Conservation (phyloP, 2,797 vertebrate genomes). For the Lithobates sylvaticus region DNA sequence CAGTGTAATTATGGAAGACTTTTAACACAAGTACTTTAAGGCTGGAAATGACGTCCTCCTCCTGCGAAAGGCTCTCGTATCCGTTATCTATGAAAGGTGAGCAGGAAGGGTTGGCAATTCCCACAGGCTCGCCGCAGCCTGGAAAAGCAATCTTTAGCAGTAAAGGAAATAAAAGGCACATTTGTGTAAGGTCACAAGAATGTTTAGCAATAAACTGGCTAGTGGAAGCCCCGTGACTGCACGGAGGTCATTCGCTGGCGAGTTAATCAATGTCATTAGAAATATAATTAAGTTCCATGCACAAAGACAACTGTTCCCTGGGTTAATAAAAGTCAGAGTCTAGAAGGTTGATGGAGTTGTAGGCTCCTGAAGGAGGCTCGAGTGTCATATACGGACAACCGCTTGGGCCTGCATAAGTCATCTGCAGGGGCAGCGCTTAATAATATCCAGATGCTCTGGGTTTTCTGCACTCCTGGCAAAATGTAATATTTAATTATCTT, state of each 20-base stretch:
- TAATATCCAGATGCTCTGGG: conserved; percentile 33
- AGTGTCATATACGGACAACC: not conserved
- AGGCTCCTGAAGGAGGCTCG: conserved; percentile 18
- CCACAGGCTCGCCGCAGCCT: not conserved
- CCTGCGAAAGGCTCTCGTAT: not conserved
- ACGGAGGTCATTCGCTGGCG: not conserved
- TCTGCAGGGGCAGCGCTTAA: conserved; percentile 2
- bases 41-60: not conserved
- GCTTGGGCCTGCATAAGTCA: conserved; percentile 6
- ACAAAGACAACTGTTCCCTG: not conserved
- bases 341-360: conserved; percentile 1
- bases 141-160: conserved; percentile 9
- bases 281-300: conserved; percentile 47
- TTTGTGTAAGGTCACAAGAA: not conserved
- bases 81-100: not conserved
- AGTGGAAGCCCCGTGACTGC: not conserved
- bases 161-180: not conserved
- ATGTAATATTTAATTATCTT: conserved; percentile 16
- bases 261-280: conserved; percentile 40
- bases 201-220: not conserved
- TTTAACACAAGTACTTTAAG: not conserved
- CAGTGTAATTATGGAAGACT: not conserved
- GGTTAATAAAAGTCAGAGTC: conserved; percentile 23
- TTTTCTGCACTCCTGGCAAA: not conserved
- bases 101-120: not conserved